Conservation (phyloP, 2,888 invertebrate genomes). For the Drosophila neonasuta region DNA sequence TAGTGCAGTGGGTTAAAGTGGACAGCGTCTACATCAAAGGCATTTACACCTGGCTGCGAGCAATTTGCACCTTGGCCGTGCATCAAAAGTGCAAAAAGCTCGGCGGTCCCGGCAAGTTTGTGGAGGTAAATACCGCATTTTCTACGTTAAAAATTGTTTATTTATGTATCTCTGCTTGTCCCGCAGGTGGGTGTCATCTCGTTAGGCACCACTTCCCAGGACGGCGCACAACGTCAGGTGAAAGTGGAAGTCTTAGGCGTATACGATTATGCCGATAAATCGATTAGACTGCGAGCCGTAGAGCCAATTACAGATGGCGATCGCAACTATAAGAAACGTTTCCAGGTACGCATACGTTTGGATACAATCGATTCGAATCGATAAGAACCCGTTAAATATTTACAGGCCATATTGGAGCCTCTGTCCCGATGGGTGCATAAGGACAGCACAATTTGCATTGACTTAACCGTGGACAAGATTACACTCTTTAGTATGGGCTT, state of each 20-base stretch:
- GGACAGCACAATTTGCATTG: conserved; percentile 89
- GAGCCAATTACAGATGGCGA: conserved; percentile 91
- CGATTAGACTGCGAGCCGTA: conserved; percentile 90
- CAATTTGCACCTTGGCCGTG: conserved; percentile 90
- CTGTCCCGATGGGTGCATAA: conserved; percentile 90
- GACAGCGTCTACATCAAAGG: conserved; percentile 87
- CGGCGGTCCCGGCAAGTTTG: conserved; percentile 88
- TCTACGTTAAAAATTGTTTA: no score
- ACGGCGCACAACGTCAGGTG: conserved; percentile 89
- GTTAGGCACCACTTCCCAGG: conserved; percentile 92
- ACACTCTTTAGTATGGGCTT: conserved; percentile 91
- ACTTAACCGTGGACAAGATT: conserved; percentile 91
- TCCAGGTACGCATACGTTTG: conserved; percentile 80
- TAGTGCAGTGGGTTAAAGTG: conserved; percentile 93
- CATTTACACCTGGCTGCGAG: conserved; percentile 88
- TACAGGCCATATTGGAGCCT: conserved; percentile 89
- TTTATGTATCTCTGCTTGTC: not conserved
- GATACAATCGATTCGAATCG: not conserved
- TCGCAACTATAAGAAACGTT: conserved; percentile 90
- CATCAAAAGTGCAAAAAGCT: conserved; percentile 89
- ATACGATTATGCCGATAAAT: conserved; percentile 88
- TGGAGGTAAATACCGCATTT: conserved; percentile 83
- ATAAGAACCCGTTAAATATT: not conserved
- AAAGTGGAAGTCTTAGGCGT: conserved; percentile 94
- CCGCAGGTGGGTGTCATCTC: conserved; percentile 90